Base-by-base conservation (phyloP, 35 echinoderm and acorn worm species). In the Patiria miniata region DNA sequence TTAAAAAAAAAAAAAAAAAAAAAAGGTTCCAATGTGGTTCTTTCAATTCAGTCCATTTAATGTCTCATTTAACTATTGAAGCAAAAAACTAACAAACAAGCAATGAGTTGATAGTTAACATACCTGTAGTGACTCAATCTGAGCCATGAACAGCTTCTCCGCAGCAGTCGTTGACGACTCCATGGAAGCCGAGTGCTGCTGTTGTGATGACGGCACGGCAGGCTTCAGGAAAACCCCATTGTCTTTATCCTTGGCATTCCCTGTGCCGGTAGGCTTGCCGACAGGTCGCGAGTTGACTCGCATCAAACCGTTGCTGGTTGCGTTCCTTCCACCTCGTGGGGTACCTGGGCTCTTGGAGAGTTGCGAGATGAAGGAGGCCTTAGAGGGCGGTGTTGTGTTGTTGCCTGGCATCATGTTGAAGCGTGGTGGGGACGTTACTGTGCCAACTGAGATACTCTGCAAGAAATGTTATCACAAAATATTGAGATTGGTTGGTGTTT, bases 371-470 rank as follows among this genome's bases (percentile, higher is more conserved):
- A 37, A 59, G 26, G 78, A 69, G 21, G 85, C 22, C 38, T 90
- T 90, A 44, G 88, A 90, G 15, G 88, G 81, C n/a, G 88, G 80
- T 14, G 80, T 90, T 28, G 51, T 29, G 14, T 59, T 42, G 39
- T 8, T 90, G 1, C 54, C 32, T 58, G 82, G 82, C 28, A 58
- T 37, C 51, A 39, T 34, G n/a, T 34, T 36, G 30, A 61, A 84
- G 14, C 81, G 81, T 15, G 60, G 83, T 17, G 88, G 88, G 5
- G 88, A 90, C 16, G 88, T 90, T 34, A 69, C 88, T 38, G 83
- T 68, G 12, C 88, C 88, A 28, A 90, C 88, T 37, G 88, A 90
- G 16, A 90, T 61, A 83, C 73, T 84, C 88, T 84, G 40, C 9
- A 73, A 37, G 51, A 78, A 78, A 78, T 17, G 39, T 78, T 19